These are phyloP conservation scores for Dryobotodes eremita DNA, from an alignment of 2,888 invertebrate genomes.

Conservation along the genomic window DNA sequence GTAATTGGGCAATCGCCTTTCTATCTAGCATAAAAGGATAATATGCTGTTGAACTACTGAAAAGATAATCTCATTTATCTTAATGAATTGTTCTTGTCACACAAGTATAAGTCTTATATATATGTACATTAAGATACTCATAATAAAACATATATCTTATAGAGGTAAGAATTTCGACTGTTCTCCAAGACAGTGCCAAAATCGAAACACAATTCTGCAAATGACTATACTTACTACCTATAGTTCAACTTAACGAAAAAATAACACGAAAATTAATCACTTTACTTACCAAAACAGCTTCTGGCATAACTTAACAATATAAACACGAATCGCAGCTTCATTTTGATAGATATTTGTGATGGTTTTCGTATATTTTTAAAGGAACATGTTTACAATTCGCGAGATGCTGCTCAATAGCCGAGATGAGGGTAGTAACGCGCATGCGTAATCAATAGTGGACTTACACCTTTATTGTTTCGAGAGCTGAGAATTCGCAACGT, in stretches of 20 bases:
- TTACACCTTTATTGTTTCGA: slow-evolving; percentile 43
- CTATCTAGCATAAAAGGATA: not conserved
- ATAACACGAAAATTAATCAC: not conserved
- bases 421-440: slow-evolving; percentile 75
- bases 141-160: not conserved
- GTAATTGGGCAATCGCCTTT: not conserved
- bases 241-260: not conserved
- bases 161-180: not conserved
- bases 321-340: slow-evolving; percentile 79
- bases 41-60: not conserved
- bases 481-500: slow-evolving; percentile 51
- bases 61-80: not conserved
- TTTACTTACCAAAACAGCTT: slow-evolving; percentile 80
- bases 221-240: not conserved
- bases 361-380: slow-evolving; percentile 65
- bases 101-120: not conserved
- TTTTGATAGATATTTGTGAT: slow-evolving; percentile 65
- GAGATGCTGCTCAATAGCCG: slow-evolving; percentile 62
- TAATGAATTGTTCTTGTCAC: not conserved
- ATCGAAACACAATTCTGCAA: not conserved
- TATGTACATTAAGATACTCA: not conserved
- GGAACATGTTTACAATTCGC: slow-evolving; percentile 74
- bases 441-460: slow-evolving; percentile 85
- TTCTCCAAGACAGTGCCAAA: not conserved
- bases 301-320: slow-evolving; percentile 74